A percentile compares a stretch with the other conserved stretches of the same genome.
Conservation (phyloP, 2,888 invertebrate species). For the Melinaea menophilus region DNA sequence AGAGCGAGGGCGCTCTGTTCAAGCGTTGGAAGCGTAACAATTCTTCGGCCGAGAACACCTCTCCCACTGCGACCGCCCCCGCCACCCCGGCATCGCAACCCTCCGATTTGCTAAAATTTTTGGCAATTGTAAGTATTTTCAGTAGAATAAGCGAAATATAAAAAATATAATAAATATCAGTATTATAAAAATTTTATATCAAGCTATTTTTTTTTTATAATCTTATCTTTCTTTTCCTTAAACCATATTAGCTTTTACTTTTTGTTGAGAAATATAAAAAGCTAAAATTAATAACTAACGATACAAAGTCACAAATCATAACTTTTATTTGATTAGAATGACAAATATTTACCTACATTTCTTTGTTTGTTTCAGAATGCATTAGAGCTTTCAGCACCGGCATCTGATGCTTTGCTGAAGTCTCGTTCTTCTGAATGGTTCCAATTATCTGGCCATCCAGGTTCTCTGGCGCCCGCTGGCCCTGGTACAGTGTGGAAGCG, state of each 20-base stretch:
- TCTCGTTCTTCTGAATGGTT: slow-evolving; percentile 87
- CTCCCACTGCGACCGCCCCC: slow-evolving; percentile 45
- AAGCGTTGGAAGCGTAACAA: slow-evolving; percentile 67
- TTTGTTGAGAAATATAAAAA: no score
- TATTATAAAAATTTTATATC: not conserved
- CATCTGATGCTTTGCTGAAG: slow-evolving; percentile 89
- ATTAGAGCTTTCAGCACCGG: slow-evolving; percentile 92
- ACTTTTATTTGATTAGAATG: slow-evolving; percentile 8
- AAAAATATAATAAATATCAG: not conserved
- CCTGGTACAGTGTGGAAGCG: slow-evolving; percentile 97
- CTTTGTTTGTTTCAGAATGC: slow-evolving; percentile 85
- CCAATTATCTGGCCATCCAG: slow-evolving; percentile 95
- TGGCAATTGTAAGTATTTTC: slow-evolving; percentile 85
- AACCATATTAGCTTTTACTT: no score
- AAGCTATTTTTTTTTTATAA: no score
- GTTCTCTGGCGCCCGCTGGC: slow-evolving; percentile 94
- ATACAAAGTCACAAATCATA: not conserved
- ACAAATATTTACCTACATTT: not conserved
- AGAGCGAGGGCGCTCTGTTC: slow-evolving; percentile 69
- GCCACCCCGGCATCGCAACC: slow-evolving; percentile 52
- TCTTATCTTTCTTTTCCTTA: no score
- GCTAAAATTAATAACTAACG: no score
- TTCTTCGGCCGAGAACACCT: slow-evolving; percentile 49
- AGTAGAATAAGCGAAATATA: not conserved
- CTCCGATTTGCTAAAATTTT: slow-evolving; percentile 81